phyloP scores from a whole-genome alignment of 2,888 invertebrate species.

The Bruchidius siliquastri region DNA sequence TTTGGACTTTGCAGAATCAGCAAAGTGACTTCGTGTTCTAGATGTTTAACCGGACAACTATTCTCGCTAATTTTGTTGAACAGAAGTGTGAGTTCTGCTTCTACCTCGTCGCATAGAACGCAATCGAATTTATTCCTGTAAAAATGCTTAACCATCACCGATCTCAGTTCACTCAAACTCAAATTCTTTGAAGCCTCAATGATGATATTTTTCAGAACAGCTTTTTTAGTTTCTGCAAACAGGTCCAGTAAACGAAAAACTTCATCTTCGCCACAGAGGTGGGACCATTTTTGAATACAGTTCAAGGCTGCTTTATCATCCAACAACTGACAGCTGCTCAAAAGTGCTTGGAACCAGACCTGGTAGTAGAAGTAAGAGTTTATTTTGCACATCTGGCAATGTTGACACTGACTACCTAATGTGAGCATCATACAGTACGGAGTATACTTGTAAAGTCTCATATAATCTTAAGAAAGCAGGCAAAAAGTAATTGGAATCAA shows the following conservation, averaged over 20 bases:
- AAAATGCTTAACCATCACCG: not conserved
- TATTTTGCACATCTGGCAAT: too few relatives aligned
- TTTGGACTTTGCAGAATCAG: slow-evolving; percentile 38
- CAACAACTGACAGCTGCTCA: slow-evolving; percentile 34
- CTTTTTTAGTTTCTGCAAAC: slow-evolving; percentile 20
- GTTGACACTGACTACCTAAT: too few relatives aligned
- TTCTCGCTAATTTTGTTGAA: slow-evolving; percentile 34
- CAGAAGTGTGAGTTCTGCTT: slow-evolving; percentile 24
- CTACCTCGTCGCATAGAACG: slow-evolving; percentile 32
- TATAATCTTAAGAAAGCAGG: too few relatives aligned
- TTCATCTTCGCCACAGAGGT: slow-evolving; percentile 35
- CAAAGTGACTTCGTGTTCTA: slow-evolving; percentile 31
- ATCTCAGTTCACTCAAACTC: not conserved
- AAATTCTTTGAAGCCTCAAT: not conserved
- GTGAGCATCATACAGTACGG: too few relatives aligned
- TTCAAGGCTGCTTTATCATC: slow-evolving; percentile 27
- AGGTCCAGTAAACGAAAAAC: slow-evolving; percentile 30
- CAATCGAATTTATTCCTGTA: slow-evolving; percentile 32
- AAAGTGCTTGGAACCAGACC: slow-evolving; percentile 40
- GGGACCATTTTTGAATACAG: slow-evolving; percentile 33
- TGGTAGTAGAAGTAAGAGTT: too few relatives aligned
- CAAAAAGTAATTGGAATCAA: too few relatives aligned
- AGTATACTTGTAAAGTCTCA: too few relatives aligned
- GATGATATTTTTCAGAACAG: slow-evolving; percentile 15
- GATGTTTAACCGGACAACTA: not conserved